A percentile compares a stretch with the other conserved stretches of the same genome.
Conservation (phyloP, 2,797 vertebrate species). For the Phataginus tricuspis region DNA sequence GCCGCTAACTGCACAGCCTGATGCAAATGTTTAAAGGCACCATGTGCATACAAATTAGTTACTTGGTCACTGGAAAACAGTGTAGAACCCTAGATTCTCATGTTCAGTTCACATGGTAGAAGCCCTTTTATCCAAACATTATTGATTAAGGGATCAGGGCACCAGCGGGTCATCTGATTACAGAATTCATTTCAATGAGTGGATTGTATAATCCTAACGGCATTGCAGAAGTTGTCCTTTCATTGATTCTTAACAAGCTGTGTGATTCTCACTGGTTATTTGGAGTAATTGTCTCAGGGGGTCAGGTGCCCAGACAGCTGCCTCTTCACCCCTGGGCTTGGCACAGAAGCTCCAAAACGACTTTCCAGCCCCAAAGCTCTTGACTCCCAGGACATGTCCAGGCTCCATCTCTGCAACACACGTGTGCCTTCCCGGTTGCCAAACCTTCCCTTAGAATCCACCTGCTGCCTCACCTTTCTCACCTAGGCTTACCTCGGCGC, state of each 20-base stretch:
- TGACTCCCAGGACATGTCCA: neutral
- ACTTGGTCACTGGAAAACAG: neutral
- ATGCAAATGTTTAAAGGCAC: conserved; percentile 12
- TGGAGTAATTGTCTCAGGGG: neutral
- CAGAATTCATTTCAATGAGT: neutral
- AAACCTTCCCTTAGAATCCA: neutral
- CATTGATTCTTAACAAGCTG: neutral
- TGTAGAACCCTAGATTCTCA: neutral
- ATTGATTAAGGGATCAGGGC: neutral
- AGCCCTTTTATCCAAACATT: neutral
- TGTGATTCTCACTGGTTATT: neutral
- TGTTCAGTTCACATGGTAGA: neutral
- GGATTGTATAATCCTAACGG: neutral
- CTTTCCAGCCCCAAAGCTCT: neutral
- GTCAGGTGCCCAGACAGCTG: accelerated
- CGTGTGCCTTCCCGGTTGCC: neutral
- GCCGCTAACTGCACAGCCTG: neutral
- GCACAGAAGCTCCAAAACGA: neutral
- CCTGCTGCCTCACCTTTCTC: neutral
- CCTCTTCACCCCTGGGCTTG: neutral
- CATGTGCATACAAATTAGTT: neutral
- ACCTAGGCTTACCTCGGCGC: accelerated
- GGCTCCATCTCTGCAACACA: neutral
- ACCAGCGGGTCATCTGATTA: neutral
- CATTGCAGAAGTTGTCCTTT: neutral